Base-by-base conservation (phyloP, 2,888 invertebrate species). In the Volucella inflata region DNA sequence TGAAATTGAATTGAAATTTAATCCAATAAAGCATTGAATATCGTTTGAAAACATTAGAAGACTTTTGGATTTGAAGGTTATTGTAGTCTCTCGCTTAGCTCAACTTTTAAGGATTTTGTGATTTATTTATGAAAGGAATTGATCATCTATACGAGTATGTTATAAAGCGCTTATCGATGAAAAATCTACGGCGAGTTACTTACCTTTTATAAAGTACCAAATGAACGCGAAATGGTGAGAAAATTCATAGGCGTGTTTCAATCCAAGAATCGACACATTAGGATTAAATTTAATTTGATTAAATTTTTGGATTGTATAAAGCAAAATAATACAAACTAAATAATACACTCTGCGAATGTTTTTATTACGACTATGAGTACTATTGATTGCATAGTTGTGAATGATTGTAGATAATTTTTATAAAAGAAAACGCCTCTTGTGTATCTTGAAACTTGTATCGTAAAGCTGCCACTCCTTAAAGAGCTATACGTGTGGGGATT, bases 251-350 rank as follows among this genome's bases (percentile, higher is more conserved):
- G 75, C 70, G 70, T 65, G 70, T 64, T 78, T 51, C 64, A 55
- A 46, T 64, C 38, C 74, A 72, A 83, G 62, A 55, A 59, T 42
- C 38, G 36, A 65, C 42, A 44, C 46, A 55, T 38, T 57, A 14
- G 17, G 17, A 68, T 10, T 40, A 36, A 57, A 65, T 72, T 55
- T 59, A 71, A 84, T 84, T 80, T 84, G 84, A 71, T 76, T 84
- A 55, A n/a, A 14, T 50, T 75, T 80, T 75, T 80, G 72, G 83
- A 55, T 21, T 8, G 14, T 8, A 38, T n/a, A 55, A 30, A 36
- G n/a, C 30, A 36, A 10, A 30, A 11, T 8, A 6, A n/a, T 2
- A 75, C 42, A 40, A 21, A 51, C n/a, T 14, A n/a, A 38, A 42
- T 40, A 42, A 21, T 50, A 64, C 67, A 30, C 10, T 62, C 70